Evolutionary conservation across 2,888 invertebrate genomes (phyloP), one percentile per base, ranked within the genome.

Genomic region (Standfussiana lucernea): DNA sequence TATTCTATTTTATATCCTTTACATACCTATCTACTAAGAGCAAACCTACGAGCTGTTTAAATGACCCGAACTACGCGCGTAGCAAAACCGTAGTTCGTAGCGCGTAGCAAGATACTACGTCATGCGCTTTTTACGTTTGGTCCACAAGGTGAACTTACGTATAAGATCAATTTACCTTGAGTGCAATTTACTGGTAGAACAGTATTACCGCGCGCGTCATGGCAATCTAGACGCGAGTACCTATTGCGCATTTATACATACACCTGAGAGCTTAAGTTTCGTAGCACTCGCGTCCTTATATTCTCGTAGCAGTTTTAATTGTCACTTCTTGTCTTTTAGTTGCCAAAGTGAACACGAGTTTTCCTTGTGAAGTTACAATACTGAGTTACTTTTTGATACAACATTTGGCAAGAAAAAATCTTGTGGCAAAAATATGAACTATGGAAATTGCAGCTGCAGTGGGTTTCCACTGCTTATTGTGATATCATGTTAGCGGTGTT

Each of bases 211-310:
- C 37, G n/a, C 15, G 28, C 45, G 15, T 47, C 45, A 68, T 21
- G 15, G 15, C 32, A 45, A 79, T 70, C 35, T 32, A 50, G 50
- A 53, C 18, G 42, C 15, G 11, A 45, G 37, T 45, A 62, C 53
- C 50, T 80, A 62, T 42, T 35, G 7, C 59, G 11, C 42, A 50
- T 80, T 77, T 80, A n/a, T n/a, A 71, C 80, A 37, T 80, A 71
- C 15, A 71, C 15, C 32, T 79, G 24, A n/a, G 37, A 79, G 56
- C 21, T 56, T 45, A 15, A 79, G 45, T 76, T 59, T 37, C 45
- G 45, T 32, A n/a, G 21, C 32, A 47, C 21, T 69, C 21, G n/a
- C 35, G 5, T 40, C 15, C 32, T 68, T 68, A 45, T 56, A 68
- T 79, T n/a, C 24, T 69, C 69, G 28, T 8, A 45, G 56, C 28